These are phyloP conservation scores for Rotaria magnacalcarata DNA, from an alignment of 2,888 invertebrate species.

Conservation along the genomic window DNA sequence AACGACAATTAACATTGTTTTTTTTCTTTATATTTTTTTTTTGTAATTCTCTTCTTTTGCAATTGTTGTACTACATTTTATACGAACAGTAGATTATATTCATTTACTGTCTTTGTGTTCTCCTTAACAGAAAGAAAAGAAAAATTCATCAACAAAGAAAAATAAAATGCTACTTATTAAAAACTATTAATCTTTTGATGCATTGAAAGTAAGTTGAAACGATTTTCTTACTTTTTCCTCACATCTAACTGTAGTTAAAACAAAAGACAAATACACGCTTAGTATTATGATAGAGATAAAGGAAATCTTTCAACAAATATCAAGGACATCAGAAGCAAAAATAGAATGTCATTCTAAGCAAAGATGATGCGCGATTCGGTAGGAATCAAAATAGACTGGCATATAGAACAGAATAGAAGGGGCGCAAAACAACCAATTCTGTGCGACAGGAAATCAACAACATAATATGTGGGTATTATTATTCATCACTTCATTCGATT, in stretches of 20 bases:
- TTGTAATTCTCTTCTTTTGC: not conserved
- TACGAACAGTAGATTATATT: not conserved
- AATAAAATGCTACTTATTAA: not conserved
- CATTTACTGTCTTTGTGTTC: not conserved
- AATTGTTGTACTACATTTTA: not conserved
- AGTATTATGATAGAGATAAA: not conserved
- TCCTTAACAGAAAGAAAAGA: not conserved
- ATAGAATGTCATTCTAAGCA: not conserved
- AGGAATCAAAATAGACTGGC: not conserved
- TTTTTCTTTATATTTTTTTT: not conserved
- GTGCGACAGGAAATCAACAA: not conserved
- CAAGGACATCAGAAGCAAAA: not conserved
- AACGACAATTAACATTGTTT: not conserved
- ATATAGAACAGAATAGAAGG: not conserved
- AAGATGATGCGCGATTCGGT: not conserved
- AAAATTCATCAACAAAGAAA: not conserved
- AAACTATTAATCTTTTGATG: not conserved
- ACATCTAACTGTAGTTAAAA: not conserved
- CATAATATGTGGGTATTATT: not conserved
- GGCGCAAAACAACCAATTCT: too few relatives aligned
- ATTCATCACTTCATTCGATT: not conserved
- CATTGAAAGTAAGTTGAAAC: too few relatives aligned
- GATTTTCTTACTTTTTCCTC: not conserved
- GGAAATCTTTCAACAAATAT: not conserved
- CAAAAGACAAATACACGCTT: not conserved